Percentiles rank a stretch among this genome's conserved stretches.
These are phyloP conservation scores for Caenorhabditis uteleia DNA, from an alignment of 2,888 invertebrate genomes.

Conservation along the genomic window DNA sequence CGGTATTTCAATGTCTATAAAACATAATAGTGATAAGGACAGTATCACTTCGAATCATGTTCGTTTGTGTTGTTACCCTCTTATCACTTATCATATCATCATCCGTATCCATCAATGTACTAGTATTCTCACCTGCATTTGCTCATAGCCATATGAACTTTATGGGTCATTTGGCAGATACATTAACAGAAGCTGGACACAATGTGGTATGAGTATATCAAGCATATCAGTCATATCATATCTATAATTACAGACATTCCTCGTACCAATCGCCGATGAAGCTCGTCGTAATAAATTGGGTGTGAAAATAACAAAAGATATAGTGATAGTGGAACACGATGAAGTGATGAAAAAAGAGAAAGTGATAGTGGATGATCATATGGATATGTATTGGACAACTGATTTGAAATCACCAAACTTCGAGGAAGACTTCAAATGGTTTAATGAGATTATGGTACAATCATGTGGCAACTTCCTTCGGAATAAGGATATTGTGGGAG, in stretches of 20 bases:
- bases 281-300: neutral
- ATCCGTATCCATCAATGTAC: slow-evolving; percentile 12
- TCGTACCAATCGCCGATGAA: slow-evolving; percentile 3
- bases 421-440: slow-evolving; percentile 19
- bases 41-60: too few species aligned
- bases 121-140: slow-evolving; percentile 33
- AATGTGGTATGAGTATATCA: slow-evolving; percentile 12
- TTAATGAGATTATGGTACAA: slow-evolving; percentile 11
- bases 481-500: slow-evolving; percentile 6
- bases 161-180: slow-evolving; percentile 36
- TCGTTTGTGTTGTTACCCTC: neutral
- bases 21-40: too few species aligned
- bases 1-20: too few species aligned
- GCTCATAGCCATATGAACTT: slow-evolving; percentile 40
- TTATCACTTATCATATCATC: neutral
- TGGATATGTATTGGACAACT: slow-evolving; percentile 13
- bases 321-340: slow-evolving; percentile 21
- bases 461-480: slow-evolving; percentile 17
- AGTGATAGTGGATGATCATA: slow-evolving; percentile 6
- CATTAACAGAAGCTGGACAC: slow-evolving; percentile 30
- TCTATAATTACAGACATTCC: slow-evolving; percentile 16
- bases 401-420: slow-evolving; percentile 11
- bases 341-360: slow-evolving; percentile 6
- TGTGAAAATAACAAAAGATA: slow-evolving; percentile 8
- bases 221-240: neutral